Evolutionary conservation across 1,140 invertebrate genomes (phyloP), one percentile per base, ranked within the genome.

Genomic region (Brachystomella parvula): DNA sequence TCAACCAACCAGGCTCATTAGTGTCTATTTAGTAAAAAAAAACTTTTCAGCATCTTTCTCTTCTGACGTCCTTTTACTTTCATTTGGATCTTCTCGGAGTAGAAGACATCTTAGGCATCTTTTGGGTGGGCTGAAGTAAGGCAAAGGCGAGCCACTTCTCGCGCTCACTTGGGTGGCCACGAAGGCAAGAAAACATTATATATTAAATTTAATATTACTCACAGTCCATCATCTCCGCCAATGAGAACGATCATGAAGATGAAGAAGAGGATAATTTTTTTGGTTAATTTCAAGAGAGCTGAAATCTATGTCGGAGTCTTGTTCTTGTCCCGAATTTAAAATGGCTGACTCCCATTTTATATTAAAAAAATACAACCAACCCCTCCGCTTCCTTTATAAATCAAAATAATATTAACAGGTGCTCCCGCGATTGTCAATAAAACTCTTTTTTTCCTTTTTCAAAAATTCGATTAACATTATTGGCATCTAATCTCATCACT

Each of bases 11-110:
- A 47, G 66, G 56, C 72, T 73, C 72, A 71, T 73, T 73, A 73
- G 69, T 70, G 67, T 73, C 69, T 71, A 73, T 71, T 73, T 69
- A 69, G 72, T 73, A 67, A 68, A n/a, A n/a, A n/a, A n/a, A n/a
- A n/a, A n/a, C n/a, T n/a, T 70, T 73, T 69, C 69, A 26, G 26
- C 47, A 44, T n/a, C 57, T 28, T 21, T 59, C 30, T 59, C 24
- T 56, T 56, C 24, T 21, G 26, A 15, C 24, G 29, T 17, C 30
- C 29, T 9, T 44, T 19, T 6, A 26, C 3, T 9, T 24, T 53
- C 49, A 53, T 17, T 12, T 53, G 49, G 49, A 53, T 53, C 49
- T 24, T 53, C 24, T 53, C 49, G 9, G 24, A 53, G 12, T 53
- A n/a, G n/a, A n/a, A n/a, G 63, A 66, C 65, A 59, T 68, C 47